Evolutionary conservation across 2,888 invertebrate species (phyloP).

Genomic region (Griposia aprilina): DNA sequence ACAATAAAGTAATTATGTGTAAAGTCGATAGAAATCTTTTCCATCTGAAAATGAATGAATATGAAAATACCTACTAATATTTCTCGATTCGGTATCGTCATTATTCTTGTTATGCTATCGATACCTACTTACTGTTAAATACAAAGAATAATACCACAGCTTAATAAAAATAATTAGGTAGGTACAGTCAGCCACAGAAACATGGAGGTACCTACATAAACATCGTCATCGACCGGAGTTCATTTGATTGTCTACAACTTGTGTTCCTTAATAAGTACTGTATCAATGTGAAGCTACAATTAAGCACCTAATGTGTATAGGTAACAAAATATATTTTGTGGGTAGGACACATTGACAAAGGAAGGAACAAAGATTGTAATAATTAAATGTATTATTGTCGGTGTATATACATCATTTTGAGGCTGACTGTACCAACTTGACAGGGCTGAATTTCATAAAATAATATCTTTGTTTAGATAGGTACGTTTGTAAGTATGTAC

Average conservation of each 20-base stretch:
- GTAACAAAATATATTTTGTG: too few species aligned
- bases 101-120: conserved; percentile 7
- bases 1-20: conserved; percentile 1
- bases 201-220: not conserved
- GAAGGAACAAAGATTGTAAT: not conserved
- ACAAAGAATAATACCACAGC: conserved; percentile 14
- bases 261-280: not conserved
- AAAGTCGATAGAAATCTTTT: conserved; percentile 7
- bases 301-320: not conserved
- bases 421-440: not conserved
- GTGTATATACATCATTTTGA: not conserved
- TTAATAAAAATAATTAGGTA: not conserved
- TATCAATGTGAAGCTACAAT: not conserved
- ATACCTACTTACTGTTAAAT: not conserved
- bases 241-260: not conserved
- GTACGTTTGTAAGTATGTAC: not conserved
- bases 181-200: not conserved
- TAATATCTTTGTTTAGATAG: conserved; percentile 13
- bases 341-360: not conserved
- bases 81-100: not conserved
- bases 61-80: not conserved
- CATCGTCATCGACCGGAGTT: too few species aligned
- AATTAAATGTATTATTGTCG: not conserved
- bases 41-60: too few species aligned
- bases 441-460: conserved; percentile 13